A percentile compares a stretch with the other conserved stretches of the same genome.
These are phyloP conservation scores for Oreochromis grahami DNA, from an alignment of 2,797 vertebrate genomes.

Conservation along the genomic window DNA sequence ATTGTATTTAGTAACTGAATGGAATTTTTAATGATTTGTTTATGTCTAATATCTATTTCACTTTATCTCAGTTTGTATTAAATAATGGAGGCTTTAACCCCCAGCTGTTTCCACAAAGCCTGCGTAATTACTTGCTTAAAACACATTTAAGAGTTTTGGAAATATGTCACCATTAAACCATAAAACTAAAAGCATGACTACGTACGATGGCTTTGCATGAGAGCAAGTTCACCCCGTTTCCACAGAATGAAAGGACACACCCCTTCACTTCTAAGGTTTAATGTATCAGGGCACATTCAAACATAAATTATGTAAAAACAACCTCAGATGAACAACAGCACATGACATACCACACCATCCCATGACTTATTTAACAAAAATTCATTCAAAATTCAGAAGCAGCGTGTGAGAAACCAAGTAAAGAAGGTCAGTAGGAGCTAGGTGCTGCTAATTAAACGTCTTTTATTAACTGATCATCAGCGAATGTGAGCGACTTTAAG, in stretches of 20 bases:
- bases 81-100: neutral
- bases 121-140: neutral
- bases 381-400: neutral
- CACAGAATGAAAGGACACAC: neutral
- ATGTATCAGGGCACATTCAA: neutral
- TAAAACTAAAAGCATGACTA: neutral
- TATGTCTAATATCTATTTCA: neutral
- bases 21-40: neutral
- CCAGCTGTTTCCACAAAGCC: neutral
- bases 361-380: neutral
- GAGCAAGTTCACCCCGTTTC: neutral
- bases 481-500: neutral
- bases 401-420: neutral
- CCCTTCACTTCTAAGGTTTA: neutral
- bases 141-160: neutral
- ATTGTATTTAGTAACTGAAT: neutral
- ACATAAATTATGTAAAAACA: neutral
- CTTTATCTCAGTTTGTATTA: neutral
- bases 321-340: neutral
- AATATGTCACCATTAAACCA: neutral
- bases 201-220: neutral
- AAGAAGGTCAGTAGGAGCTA: neutral
- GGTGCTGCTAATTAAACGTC: neutral
- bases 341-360: neutral
- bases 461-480: neutral